Evolutionary conservation across 1,140 invertebrate species (phyloP).

Genomic region (Leptoteleia sp.): DNA sequence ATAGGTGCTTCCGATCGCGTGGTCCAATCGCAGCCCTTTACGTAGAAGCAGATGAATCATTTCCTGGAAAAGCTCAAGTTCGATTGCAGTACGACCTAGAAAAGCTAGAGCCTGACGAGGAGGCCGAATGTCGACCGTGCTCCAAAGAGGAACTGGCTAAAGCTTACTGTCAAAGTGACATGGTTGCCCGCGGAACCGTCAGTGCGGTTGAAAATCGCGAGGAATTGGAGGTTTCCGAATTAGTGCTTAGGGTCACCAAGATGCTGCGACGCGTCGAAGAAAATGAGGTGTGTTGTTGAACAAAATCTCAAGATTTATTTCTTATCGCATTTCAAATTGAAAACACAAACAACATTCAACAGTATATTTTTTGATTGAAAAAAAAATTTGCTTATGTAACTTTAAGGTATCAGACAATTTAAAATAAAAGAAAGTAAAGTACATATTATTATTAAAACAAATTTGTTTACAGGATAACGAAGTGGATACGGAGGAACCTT

Average conservation of each 20-base stretch:
- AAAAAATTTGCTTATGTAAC: no score
- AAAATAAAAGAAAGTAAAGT: no score
- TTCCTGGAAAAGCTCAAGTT: conserved; percentile 75
- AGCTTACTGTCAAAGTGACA: conserved; percentile 90
- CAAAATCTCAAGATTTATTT: no score
- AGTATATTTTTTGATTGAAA: no score
- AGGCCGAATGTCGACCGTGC: conserved; percentile 88
- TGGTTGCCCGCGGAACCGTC: conserved; percentile 87
- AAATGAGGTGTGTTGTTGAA: conserved; percentile 72
- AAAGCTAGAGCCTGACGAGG: conserved; percentile 78
- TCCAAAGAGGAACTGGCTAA: conserved; percentile 87
- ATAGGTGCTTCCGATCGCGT: conserved; percentile 85
- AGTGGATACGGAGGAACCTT: conserved; percentile 70
- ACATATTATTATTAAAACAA: no score
- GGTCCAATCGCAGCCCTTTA: conserved; percentile 87
- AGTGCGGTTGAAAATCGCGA: conserved; percentile 84
- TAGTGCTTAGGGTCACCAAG: conserved; percentile 86
- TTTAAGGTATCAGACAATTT: no score
- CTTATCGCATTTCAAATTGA: no score
- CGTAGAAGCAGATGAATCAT: conserved; percentile 83
- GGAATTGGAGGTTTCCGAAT: conserved; percentile 85
- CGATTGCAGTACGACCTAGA: conserved; percentile 87
- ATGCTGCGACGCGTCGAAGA: conserved; percentile 83
- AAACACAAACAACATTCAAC: no score
- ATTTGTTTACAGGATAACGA: conserved; percentile 74